Conservation (phyloP, 2,113 vertebrate species). For the Theropithecus gelada region DNA sequence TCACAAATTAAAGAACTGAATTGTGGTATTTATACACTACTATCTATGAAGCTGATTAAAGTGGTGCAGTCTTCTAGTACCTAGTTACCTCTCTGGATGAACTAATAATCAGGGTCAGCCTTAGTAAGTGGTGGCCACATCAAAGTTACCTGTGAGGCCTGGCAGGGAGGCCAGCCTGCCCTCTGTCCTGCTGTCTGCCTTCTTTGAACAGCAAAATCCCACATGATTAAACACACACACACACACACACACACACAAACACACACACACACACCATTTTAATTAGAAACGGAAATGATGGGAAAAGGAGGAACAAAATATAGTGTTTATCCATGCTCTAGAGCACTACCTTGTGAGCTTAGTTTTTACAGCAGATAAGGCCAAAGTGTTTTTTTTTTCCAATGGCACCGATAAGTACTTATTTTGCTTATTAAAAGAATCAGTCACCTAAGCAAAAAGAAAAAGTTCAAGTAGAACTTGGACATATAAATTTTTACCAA, state of each 20-base stretch:
- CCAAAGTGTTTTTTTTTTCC: neutral
- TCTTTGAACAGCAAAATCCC: neutral
- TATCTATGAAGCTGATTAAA: neutral
- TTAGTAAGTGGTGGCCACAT: neutral
- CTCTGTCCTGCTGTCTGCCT: neutral
- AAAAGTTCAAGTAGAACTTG: conserved; percentile 13
- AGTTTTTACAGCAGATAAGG: neutral
- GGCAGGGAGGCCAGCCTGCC: neutral
- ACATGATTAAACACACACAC: neutral
- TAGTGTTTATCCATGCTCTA: neutral
- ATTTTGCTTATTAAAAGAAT: conserved; percentile 28
- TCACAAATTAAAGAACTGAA: neutral
- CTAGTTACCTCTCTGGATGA: neutral
- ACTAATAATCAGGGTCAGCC: neutral
- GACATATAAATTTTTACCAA: conserved; percentile 8
- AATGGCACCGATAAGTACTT: neutral
- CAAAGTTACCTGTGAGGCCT: neutral
- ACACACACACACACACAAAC: neutral
- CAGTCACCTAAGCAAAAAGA: conserved; percentile 4
- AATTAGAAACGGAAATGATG: conserved; percentile 31
- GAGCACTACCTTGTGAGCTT: conserved; percentile 17
- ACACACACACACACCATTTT: neutral
- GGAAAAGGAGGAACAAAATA: conserved; percentile 1
- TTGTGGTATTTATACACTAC: neutral
- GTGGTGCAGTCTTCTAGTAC: neutral